These are phyloP conservation scores for Shinisaurus crocodilurus DNA, from an alignment of 2,113 vertebrate genomes.

Conservation along the genomic window DNA sequence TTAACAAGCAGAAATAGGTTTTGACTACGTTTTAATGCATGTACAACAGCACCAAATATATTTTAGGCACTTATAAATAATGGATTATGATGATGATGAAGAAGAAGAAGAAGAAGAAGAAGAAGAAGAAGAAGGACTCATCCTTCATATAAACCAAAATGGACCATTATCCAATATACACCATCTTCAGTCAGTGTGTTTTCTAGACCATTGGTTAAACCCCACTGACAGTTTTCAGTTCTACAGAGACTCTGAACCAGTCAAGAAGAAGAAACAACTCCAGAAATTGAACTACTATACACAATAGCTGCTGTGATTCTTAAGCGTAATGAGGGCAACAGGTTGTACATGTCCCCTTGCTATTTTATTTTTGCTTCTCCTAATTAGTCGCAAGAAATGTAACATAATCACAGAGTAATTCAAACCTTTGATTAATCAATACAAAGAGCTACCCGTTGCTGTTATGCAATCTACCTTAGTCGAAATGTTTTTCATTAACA, in stretches of 20 bases:
- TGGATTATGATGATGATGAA: background rate
- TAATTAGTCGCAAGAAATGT: constrained; percentile 41
- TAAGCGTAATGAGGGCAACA: background rate
- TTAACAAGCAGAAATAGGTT: constrained; percentile 28
- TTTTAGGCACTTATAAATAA: background rate
- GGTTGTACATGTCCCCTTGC: constrained; percentile 23
- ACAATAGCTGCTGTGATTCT: background rate
- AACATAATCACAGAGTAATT: constrained; percentile 36
- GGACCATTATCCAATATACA: background rate
- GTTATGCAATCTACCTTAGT: constrained; percentile 29
- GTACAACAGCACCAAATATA: background rate
- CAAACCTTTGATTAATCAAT: constrained; percentile 12
- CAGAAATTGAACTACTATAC: background rate
- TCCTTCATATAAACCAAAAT: background rate
- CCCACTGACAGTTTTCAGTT: background rate
- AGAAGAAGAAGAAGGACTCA: background rate
- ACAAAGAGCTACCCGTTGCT: constrained; percentile 2
- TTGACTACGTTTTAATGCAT: constrained; percentile 23
- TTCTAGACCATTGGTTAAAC: background rate
- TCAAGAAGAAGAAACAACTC: background rate
- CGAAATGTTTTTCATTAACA: constrained; percentile 23
- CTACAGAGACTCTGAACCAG: background rate
- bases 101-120: too few species aligned
- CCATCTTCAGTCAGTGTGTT: background rate
- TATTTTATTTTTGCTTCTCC: constrained; percentile 19